Evolutionary conservation across 2,888 invertebrate species (phyloP), one percentile per base, ranked within the genome.

Genomic region (Ceratothoa steindachneri): DNA sequence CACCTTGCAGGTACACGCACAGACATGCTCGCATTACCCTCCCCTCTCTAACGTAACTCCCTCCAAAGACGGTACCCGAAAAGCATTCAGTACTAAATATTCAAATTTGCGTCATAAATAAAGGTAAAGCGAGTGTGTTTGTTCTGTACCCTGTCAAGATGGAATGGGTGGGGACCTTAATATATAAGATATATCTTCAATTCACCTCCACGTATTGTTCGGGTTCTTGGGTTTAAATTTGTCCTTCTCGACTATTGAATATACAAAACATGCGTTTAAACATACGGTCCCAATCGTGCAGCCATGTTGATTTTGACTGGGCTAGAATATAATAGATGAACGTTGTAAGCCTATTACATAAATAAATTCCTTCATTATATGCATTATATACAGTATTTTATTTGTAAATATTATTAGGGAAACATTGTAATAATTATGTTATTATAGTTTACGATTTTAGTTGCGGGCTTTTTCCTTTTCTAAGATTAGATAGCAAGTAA

Each of bases 181-280:
- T 60, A 60, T 60, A 60, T n/a, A 60, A 60, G 60, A 60, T 60
- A 60, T 60, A 60, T 60, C 60, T 60, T 60, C 60, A 60, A 60
- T 60, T 24, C 24, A n/a, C 24, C 60, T 24, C 19, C 12, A 24
- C 60, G 60, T 60, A 60, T 60, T 60, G 60, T 60, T 60, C 60
- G 27, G 27, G 60, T 24, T 60, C 60, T 24, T 12, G 24, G 9
- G 22, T 60, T 60, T 60, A 60, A 60, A 60, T 60, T 60, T 60
- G 60, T 60, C 60, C 60, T 60, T 60, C 24, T 24, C 60, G 60
- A 24, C 60, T 60, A 60, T 60, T 60, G 60, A 60, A 60, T 60
- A 60, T 60, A n/a, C 24, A 60, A 60, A 24, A 60, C 60, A 60
- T 24, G 60, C 12, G 60, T 60, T 24, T 1, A 24, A 60, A 60